Base-by-base conservation (phyloP, 2,888 invertebrate genomes). In the Venusia cambrica region DNA sequence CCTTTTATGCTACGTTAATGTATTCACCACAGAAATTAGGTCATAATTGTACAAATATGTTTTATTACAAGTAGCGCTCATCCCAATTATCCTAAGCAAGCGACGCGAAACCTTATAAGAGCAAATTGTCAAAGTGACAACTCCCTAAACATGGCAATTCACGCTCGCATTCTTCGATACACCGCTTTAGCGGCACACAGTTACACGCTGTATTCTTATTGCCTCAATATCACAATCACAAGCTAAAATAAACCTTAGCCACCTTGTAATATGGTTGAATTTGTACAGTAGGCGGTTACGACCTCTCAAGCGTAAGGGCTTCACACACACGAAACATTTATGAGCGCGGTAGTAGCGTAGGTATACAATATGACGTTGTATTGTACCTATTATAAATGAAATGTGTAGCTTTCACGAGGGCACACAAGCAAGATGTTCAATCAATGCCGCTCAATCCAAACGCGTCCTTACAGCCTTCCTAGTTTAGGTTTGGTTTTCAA, bases 151-250 rank as follows among this genome's bases (percentile, higher is more conserved):
- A 79, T 74, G 76, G 79, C 81, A 83, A 83, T 85, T 83, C 81
- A 81, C 81, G 75, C 78, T 76, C 70, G 75, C 85, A 84, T 85
- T 87, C 83, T 85, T 85, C 73, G 73, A 83, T 84, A 84, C 77
- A 76, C 65, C 65, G 68, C 66, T 71, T 66, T 64, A 73, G 70
- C 68, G 65, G 62, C 72, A 63, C 79, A 80, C 79, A 78, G 68
- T 62, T 57, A 66, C 62, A 70, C 62, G 73, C 64, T 63, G 67
- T 64, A 77, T 73, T 73, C 68, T 69, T 69, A 72, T 73, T 73
- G 65, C 73, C 65, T 60, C 65, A 63, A 71, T 71, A 74, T 58
- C 50, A 42, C 52, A 37, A 32, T 16, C 21, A 29, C 28, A 42
- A 53, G 25, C 15, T 25, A 55, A 54, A 55, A 45, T 38, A 19